These are phyloP conservation scores for Drosophila arawakana DNA, from an alignment of 1,140 invertebrate genomes.

Conservation along the genomic window DNA sequence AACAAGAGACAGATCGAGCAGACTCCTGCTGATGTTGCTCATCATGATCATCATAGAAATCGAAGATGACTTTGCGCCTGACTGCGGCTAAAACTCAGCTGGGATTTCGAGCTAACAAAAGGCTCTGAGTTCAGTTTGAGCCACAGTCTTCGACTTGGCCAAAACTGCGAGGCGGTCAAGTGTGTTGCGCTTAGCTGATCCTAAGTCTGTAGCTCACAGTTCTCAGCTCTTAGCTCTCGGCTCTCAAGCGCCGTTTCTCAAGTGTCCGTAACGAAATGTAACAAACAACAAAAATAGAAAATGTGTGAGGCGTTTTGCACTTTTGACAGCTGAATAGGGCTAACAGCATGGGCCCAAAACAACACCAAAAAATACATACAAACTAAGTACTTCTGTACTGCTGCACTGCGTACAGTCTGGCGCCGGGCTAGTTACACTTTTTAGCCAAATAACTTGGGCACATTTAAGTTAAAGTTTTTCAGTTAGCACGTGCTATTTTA, in stretches of 20 bases:
- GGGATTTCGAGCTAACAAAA: constrained; percentile 44
- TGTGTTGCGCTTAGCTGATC: constrained; percentile 49
- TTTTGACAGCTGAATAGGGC: constrained; percentile 54
- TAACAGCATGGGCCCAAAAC: constrained; percentile 17
- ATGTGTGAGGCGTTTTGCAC: constrained; percentile 51
- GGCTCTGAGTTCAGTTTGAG: constrained; percentile 7
- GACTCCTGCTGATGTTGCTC: constrained; percentile 63
- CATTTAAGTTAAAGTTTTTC: not conserved
- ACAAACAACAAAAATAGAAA: constrained; percentile 19
- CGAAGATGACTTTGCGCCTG: constrained; percentile 61
- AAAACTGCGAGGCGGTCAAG: constrained; percentile 61
- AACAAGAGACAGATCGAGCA: constrained; percentile 30
- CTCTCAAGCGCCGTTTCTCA: constrained; percentile 36
- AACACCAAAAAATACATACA: not conserved
- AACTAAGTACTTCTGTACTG: no score
- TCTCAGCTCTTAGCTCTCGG: constrained; percentile 10
- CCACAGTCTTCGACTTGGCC: not conserved
- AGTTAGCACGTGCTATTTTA: constrained; percentile 41
- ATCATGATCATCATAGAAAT: constrained; percentile 51
- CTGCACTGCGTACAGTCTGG: constrained; percentile 15
- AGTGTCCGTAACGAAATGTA: constrained; percentile 49
- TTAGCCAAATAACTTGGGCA: not conserved
- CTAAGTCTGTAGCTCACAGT: constrained; percentile 16
- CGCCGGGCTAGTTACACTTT: constrained; percentile 29
- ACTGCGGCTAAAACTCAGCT: constrained; percentile 41